Evolutionary conservation across 2,797 vertebrate species (phyloP), one percentile per base, ranked within the genome.

Genomic region (Brachymystax lenok): DNA sequence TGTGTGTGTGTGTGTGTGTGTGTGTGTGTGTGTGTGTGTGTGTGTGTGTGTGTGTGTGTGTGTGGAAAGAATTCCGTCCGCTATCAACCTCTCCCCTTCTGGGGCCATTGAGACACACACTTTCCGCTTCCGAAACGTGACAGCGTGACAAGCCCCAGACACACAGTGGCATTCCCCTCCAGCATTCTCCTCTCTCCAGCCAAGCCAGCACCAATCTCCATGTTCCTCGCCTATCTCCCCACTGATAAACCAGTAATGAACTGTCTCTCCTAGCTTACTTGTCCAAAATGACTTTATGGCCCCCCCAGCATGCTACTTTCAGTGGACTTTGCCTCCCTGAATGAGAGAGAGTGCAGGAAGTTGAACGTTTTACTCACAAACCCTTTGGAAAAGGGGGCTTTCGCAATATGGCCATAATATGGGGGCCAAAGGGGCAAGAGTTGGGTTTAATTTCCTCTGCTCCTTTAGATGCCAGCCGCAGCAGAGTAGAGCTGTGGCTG

Each of bases 241-340:
- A 86, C 88, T 89, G 91, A 94, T 94, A 93, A 93, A 89, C 87
- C 88, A 86, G 83, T 90, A 93, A 93, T 93, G 92, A 94, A 91
- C 90, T 83, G 90, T 89, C 89, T 88, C 83, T 87, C 59, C 78
- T 85, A 88, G 87, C 83, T 86, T 79, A 85, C 83, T 83, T 86
- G 5, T 67, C 40, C 35, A n/a, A 68, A 28, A 52, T 21, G 16
- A 69, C 54, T 33, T 59, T 35, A 70, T 63, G 28, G 54, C 16
- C 71, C 74, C 70, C 86, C 85, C 84, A 83, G 88, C 88, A 89
- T 86, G 83, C 90, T 89, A 82, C 87, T 85, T 88, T 84, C 84
- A 82, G 88, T 91, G 93, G 92, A 93, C 91, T 92, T 89, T 83
- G 90, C 86, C 89, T 87, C 89, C 82, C 79, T 80, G 76, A 80